These are phyloP conservation scores for Eriocheir sinensis DNA, from an alignment of 1,140 invertebrate species.

Conservation along the genomic window DNA sequence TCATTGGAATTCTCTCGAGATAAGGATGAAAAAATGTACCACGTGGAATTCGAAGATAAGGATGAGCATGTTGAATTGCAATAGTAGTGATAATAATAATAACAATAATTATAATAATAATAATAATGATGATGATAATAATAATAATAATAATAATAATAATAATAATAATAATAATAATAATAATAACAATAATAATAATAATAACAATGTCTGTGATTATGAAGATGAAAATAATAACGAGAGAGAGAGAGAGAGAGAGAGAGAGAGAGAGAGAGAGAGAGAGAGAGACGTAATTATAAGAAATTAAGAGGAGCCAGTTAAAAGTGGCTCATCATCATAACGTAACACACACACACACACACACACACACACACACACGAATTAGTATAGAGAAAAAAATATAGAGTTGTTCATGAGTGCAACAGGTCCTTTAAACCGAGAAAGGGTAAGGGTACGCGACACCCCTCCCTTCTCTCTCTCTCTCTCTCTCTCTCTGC, in stretches of 20 bases:
- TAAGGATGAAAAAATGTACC: too few species aligned
- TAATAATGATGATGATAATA: neutral
- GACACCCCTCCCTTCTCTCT: neutral
- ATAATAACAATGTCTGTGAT: too few species aligned
- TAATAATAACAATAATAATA: neutral
- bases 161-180: neutral
- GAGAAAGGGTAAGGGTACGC: neutral
- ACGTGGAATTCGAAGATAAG: too few species aligned
- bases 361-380: too few species aligned
- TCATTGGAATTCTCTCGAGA: too few species aligned
- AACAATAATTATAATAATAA: neutral
- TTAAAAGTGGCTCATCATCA: neutral
- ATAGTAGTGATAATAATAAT: neutral
- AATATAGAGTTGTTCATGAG: too few species aligned
- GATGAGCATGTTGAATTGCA: too few species aligned
- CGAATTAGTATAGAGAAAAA: too few species aligned
- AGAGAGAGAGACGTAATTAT: neutral
- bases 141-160: too few species aligned
- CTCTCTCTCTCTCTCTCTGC: neutral
- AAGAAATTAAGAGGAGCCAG: neutral
- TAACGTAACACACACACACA: neutral
- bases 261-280: slow-evolving; percentile 22
- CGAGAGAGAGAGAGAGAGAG: neutral
- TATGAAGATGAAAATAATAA: neutral
- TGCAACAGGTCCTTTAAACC: neutral